Percentiles rank a stretch among this genome's conserved stretches.
phyloP scores from a whole-genome alignment of 2,113 vertebrate species.

The Pteronura brasiliensis region DNA sequence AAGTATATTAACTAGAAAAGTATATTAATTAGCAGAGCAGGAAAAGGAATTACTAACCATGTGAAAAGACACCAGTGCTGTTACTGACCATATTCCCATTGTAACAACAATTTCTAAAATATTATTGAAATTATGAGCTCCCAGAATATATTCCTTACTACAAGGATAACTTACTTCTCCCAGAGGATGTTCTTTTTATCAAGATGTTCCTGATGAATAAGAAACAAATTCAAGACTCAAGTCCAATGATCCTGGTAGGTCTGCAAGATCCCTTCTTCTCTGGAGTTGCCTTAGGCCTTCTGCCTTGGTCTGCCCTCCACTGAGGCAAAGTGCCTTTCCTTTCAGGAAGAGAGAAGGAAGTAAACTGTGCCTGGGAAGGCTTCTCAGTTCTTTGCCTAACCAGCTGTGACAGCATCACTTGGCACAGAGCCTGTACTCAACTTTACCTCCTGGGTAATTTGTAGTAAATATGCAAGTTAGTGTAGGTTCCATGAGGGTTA shows the following conservation, averaged over 20 bases:
- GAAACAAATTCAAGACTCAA: neutral
- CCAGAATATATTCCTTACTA: neutral
- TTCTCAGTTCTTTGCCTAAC: neutral
- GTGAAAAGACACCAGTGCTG: neutral
- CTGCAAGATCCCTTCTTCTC: neutral
- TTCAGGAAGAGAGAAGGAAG: neutral
- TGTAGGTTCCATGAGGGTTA: fast-evolving
- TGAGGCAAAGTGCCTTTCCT: neutral
- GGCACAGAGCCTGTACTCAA: neutral
- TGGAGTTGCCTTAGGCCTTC: neutral
- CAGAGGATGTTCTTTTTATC: neutral
- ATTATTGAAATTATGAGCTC: neutral
- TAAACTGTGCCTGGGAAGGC: fast-evolving
- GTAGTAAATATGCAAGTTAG: neutral
- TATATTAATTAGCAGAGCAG: neutral
- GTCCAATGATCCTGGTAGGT: neutral
- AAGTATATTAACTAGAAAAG: neutral
- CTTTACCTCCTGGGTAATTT: neutral
- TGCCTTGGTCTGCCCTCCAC: neutral
- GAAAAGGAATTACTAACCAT: neutral
- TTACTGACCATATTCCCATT: neutral
- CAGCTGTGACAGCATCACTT: neutral
- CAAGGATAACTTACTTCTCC: neutral
- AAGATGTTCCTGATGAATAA: neutral
- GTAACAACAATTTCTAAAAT: neutral